These are phyloP conservation scores for Drosophila sp. DNA, from an alignment of 1,140 invertebrate genomes.

Conservation along the genomic window DNA sequence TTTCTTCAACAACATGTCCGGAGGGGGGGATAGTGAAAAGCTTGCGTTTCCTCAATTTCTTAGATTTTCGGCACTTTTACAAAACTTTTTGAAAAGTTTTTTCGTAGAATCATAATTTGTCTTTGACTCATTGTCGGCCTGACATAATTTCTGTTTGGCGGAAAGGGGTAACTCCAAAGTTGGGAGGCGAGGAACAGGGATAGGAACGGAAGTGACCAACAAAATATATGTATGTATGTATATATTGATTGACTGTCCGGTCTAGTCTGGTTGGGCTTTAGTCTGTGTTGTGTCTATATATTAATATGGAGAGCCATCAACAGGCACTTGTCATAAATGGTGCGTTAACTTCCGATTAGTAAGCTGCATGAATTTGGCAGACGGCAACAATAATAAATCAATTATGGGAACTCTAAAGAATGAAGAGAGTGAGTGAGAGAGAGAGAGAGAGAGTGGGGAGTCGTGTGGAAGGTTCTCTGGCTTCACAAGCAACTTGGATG, in stretches of 20 bases:
- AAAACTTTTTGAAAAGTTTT: background rate
- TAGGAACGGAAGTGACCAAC: slow-evolving; percentile 4
- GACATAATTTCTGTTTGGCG: background rate
- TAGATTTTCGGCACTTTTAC: background rate
- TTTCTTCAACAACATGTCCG: too few species aligned
- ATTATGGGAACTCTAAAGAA: slow-evolving; percentile 7
- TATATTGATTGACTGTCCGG: slow-evolving; percentile 6
- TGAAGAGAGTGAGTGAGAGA: background rate
- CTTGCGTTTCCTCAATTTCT: too few species aligned
- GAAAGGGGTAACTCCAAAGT: background rate
- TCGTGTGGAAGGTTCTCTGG: background rate
- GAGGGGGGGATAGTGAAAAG: too few species aligned
- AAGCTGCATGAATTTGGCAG: slow-evolving; percentile 25
- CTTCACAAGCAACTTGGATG: slow-evolving; percentile 44
- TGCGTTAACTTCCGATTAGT: slow-evolving; percentile 64
- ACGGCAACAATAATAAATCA: slow-evolving; percentile 32
- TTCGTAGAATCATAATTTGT: background rate
- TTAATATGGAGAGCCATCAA: slow-evolving; percentile 71
- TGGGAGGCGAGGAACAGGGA: background rate
- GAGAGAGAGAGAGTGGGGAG: background rate
- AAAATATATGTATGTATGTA: slow-evolving; percentile 15
- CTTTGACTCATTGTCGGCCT: background rate
- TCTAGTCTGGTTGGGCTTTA: background rate
- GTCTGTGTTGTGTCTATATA: slow-evolving; percentile 10
- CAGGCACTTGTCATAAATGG: slow-evolving; percentile 70